Conservation (phyloP, 2,113 vertebrate genomes). For the Geothlypis trichas region DNA sequence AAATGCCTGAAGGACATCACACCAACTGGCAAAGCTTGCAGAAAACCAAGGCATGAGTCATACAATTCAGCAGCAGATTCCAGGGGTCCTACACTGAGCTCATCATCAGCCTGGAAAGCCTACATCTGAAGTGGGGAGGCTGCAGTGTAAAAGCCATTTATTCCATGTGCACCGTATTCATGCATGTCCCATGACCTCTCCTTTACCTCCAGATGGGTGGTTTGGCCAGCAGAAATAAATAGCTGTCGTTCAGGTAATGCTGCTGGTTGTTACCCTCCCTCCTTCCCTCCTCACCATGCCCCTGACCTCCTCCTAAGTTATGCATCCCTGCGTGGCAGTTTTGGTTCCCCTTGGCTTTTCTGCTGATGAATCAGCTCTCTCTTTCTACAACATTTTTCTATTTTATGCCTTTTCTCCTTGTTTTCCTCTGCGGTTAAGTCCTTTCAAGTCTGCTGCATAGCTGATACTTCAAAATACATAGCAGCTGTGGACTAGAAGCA, state of each 20-base stretch:
- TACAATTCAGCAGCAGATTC: neutral
- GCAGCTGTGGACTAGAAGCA: neutral
- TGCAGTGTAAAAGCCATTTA: neutral
- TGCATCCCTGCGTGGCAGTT: accelerated
- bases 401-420: neutral
- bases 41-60: neutral
- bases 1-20: neutral
- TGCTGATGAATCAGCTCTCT: neutral
- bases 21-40: neutral
- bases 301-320: neutral
- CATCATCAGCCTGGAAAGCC: neutral
- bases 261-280: neutral
- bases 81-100: neutral
- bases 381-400: neutral
- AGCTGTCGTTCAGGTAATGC: neutral
- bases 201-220: neutral
- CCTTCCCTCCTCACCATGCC: neutral
- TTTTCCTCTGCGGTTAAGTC: neutral
- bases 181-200: neutral
- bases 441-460: neutral
- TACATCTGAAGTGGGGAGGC: neutral
- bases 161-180: neutral
- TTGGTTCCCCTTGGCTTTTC: neutral
- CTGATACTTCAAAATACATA: neutral
- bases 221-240: neutral